Percentiles rank a stretch among this genome's conserved stretches.
Evolutionary conservation across 2,888 invertebrate species (phyloP).

Genomic region (Chrysolina haemoptera): DNA sequence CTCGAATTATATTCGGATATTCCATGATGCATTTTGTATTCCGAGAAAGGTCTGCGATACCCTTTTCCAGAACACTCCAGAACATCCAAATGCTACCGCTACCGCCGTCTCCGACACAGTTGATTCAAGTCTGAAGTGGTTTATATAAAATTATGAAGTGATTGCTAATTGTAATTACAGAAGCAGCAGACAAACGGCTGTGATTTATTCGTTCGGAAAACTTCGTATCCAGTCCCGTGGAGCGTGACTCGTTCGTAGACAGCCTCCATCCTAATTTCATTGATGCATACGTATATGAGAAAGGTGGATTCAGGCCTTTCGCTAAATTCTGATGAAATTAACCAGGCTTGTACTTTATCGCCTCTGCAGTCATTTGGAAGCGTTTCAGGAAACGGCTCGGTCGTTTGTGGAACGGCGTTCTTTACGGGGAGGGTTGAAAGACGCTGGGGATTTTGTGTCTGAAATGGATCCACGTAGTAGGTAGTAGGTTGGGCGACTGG

Average conservation of each 20-base stretch:
- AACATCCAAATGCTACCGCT: not conserved
- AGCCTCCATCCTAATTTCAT: slow-evolving; percentile 12
- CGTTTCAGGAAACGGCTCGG: not conserved
- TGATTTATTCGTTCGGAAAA: slow-evolving; percentile 27
- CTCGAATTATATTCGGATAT: not conserved
- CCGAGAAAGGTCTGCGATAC: not conserved
- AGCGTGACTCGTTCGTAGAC: slow-evolving; percentile 10
- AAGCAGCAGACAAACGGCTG: slow-evolving; percentile 18
- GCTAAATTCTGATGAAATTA: slow-evolving; percentile 9
- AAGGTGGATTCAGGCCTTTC: slow-evolving; percentile 12
- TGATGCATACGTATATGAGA: slow-evolving; percentile 5
- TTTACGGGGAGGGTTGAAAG: not conserved
- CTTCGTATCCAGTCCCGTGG: slow-evolving; percentile 8
- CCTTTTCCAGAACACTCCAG: not conserved
- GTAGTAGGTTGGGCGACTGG: too few species aligned
- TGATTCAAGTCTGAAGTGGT: slow-evolving; percentile 25
- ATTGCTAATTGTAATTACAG: slow-evolving; percentile 30
- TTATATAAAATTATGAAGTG: slow-evolving; percentile 27
- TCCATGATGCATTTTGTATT: not conserved
- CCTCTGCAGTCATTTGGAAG: slow-evolving; percentile 21
- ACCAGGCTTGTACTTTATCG: slow-evolving; percentile 7
- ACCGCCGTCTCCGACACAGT: not conserved
- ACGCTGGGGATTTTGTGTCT: not conserved
- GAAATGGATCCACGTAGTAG: too few species aligned
- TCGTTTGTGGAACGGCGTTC: not conserved